phyloP scores from a whole-genome alignment of 2,888 invertebrate genomes.

The Prosopocoilus inquinatus region DNA sequence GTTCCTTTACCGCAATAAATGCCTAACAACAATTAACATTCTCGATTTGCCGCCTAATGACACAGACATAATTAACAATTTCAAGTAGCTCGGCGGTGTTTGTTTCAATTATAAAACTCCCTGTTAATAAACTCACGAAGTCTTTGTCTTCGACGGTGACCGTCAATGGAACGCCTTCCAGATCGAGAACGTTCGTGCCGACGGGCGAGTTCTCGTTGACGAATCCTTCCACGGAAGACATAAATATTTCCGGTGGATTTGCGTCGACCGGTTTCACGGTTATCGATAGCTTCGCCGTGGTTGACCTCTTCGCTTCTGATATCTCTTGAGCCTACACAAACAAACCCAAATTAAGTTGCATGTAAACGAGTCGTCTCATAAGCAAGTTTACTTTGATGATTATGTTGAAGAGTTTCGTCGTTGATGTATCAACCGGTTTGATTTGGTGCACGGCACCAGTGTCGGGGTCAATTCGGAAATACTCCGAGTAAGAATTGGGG shows the following conservation, averaged over 20 bases:
- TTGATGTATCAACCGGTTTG: slow-evolving; percentile 75
- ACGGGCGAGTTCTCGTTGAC: slow-evolving; percentile 84
- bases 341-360: background rate
- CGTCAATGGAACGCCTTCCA: slow-evolving; percentile 63
- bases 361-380: background rate
- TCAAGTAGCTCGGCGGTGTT: background rate
- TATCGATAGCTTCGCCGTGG: slow-evolving; percentile 78
- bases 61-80: slow-evolving; percentile 1
- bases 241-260: slow-evolving; percentile 75
- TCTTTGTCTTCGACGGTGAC: slow-evolving; percentile 82
- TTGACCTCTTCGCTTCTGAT: slow-evolving; percentile 73
- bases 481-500: slow-evolving; percentile 73
- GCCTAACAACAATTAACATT: background rate
- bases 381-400: slow-evolving; percentile 70
- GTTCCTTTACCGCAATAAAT: no score
- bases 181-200: slow-evolving; percentile 77
- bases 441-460: slow-evolving; percentile 81
- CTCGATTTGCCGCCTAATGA: slow-evolving; percentile 10
- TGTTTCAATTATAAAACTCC: background rate
- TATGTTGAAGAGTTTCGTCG: slow-evolving; percentile 75
- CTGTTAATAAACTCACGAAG: slow-evolving; percentile 61
- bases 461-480: slow-evolving; percentile 78
- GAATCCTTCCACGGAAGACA: slow-evolving; percentile 70
- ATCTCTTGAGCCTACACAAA: slow-evolving; percentile 77
- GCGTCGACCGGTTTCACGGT: slow-evolving; percentile 84